Conservation (phyloP, 2,888 invertebrate species). For the Drosophila sordidula region DNA sequence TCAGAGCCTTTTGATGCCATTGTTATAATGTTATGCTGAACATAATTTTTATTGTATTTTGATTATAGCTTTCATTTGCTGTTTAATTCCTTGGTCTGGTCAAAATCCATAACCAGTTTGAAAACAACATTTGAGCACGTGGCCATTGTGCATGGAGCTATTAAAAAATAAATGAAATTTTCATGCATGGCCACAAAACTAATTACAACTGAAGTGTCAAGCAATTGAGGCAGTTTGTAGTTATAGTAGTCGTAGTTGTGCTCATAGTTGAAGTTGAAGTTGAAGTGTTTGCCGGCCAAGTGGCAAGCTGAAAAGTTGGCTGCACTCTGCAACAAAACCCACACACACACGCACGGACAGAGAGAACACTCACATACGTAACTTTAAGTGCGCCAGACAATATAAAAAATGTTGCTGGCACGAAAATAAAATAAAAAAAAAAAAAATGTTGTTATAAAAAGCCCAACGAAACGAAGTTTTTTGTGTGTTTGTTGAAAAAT, state of each 20-base stretch:
- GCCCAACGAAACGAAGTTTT: constrained; percentile 40
- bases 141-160: constrained; percentile 39
- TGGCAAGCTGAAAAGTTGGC: constrained; percentile 69
- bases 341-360: constrained; percentile 13
- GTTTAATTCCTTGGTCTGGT: not conserved
- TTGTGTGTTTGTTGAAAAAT: constrained; percentile 67
- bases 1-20: too few species aligned
- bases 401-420: constrained; percentile 40
- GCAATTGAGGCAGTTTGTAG: constrained; percentile 66
- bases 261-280: constrained; percentile 42
- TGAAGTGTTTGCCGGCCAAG: constrained; percentile 65
- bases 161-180: constrained; percentile 55
- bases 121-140: constrained; percentile 39
- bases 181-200: constrained; percentile 75
- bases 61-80: not conserved
- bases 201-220: constrained; percentile 78
- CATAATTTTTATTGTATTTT: not conserved
- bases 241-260: constrained; percentile 24
- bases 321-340: constrained; percentile 38
- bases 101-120: not conserved
- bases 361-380: constrained; percentile 30
- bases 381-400: constrained; percentile 65
- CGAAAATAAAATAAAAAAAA: constrained; percentile 22
- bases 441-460: constrained; percentile 30
- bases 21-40: too few species aligned